A percentile compares a stretch with the other conserved stretches of the same genome.
Evolutionary conservation across 2,797 vertebrate species (phyloP).

Genomic region (Sternotherus odoratus): DNA sequence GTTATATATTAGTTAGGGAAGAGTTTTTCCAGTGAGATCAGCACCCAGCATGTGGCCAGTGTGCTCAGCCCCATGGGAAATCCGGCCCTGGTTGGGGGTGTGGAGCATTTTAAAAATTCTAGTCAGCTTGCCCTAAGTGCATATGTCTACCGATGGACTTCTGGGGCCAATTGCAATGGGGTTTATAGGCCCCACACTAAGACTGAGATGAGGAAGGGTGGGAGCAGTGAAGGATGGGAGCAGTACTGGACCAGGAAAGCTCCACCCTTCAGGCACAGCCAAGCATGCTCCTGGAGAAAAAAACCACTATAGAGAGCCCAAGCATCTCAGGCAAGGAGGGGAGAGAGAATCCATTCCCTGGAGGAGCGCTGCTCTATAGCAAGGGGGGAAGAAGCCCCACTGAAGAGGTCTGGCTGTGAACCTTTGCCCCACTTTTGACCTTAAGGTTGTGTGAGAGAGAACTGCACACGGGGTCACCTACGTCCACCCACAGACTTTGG

Average conservation of each 20-base stretch:
- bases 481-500: neutral
- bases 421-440: neutral
- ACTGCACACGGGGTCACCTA: neutral
- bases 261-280: neutral
- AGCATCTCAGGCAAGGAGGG: neutral
- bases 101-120: accelerated
- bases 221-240: neutral
- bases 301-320: too few relatives aligned
- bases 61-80: neutral
- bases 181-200: neutral
- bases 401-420: neutral
- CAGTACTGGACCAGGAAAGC: neutral
- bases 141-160: neutral
- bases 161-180: neutral
- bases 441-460: neutral
- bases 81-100: accelerated
- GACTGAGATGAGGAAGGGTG: neutral
- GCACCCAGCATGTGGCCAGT: accelerated
- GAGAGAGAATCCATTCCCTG: neutral
- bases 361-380: neutral
- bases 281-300: neutral
- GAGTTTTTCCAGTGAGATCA: neutral
- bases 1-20: neutral
- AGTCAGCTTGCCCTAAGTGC: accelerated
- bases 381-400: neutral